These are phyloP conservation scores for Nettapus auritus DNA, from an alignment of 2,113 vertebrate species.

Conservation along the genomic window DNA sequence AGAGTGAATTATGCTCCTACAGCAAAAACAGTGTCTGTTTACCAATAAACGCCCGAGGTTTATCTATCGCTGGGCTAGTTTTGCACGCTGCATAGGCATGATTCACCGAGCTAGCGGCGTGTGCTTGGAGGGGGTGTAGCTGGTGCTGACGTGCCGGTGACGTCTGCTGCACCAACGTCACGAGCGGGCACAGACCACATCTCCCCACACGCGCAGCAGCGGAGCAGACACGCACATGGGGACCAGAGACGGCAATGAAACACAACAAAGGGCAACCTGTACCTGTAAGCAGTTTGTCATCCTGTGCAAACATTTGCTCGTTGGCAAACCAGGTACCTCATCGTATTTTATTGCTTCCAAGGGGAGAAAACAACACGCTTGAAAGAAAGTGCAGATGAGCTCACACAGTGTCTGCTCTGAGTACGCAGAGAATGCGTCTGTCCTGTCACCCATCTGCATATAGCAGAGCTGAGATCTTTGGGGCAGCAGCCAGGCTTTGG, in stretches of 20 bases:
- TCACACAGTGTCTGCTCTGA: rapidly evolving
- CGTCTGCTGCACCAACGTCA: not conserved
- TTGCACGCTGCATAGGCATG: slow-evolving; percentile 27
- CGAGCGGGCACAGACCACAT: not conserved
- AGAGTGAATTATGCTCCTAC: not conserved
- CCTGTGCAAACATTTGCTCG: not conserved
- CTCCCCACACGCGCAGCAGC: not conserved
- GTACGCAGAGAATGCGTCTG: rapidly evolving
- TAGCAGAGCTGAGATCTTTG: not conserved
- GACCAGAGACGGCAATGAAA: not conserved
- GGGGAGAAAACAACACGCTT: rapidly evolving
- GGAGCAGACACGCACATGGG: not conserved
- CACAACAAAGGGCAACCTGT: not conserved
- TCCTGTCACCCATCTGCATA: not conserved
- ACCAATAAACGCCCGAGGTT: slow-evolving; percentile 17
- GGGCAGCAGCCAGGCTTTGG: not conserved
- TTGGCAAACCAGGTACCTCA: not conserved
- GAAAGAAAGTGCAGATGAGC: not conserved
- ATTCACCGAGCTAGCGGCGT: not conserved
- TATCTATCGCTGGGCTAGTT: not conserved
- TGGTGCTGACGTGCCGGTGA: slow-evolving; percentile 29
- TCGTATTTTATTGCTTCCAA: rapidly evolving
- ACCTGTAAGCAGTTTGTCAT: not conserved
- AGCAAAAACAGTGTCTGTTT: slow-evolving; percentile 7
- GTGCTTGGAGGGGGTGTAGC: not conserved